These are phyloP conservation scores for Rutpela maculata DNA, from an alignment of 2,888 invertebrate genomes.

Conservation along the genomic window DNA sequence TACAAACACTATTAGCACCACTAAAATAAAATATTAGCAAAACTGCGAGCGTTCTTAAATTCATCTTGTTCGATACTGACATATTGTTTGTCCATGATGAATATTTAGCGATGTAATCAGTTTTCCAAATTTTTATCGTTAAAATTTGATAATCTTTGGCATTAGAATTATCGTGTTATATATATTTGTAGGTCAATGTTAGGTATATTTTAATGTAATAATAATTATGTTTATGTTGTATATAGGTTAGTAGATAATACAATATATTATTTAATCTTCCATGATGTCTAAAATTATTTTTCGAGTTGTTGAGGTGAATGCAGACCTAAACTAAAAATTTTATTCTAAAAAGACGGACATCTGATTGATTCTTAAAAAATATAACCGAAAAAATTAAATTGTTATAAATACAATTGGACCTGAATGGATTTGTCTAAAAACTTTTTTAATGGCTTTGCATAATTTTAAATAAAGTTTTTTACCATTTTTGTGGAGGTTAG, in stretches of 20 bases:
- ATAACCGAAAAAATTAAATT: no score
- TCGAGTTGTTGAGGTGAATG: no score
- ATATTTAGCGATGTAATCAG: neutral
- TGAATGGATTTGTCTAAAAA: no score
- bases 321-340: no score
- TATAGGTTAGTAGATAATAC: neutral
- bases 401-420: no score
- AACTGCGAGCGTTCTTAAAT: neutral
- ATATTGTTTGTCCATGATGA: neutral
- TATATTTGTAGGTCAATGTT: constrained; percentile 27
- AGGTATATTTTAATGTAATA: neutral
- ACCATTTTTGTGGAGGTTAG: no score
- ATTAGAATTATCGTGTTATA: constrained; percentile 32
- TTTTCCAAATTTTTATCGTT: constrained; percentile 16
- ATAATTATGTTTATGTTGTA: neutral
- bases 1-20: constrained; percentile 46
- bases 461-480: no score
- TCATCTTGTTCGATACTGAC: neutral
- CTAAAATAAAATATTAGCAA: constrained; percentile 12
- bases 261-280: no score
- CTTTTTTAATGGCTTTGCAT: no score
- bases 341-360: no score
- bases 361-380: no score
- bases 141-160: constrained; percentile 46
- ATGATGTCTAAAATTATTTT: no score